Base-by-base conservation (phyloP, 2,113 vertebrate species). In the Syrrhaptes paradoxus region DNA sequence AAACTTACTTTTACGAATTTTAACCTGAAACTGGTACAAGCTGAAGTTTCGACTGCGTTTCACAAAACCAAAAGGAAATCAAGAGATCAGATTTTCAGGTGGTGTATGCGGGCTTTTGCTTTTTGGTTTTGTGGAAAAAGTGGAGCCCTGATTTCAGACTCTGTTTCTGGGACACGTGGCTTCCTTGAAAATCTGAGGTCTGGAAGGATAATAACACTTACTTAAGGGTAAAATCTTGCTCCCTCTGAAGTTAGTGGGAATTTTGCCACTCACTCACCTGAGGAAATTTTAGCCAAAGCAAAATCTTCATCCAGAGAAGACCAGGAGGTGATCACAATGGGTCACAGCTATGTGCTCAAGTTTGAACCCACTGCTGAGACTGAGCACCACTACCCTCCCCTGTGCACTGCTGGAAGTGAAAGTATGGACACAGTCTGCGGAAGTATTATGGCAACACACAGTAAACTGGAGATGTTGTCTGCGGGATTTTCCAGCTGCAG, bases 91-190 rank as follows among this genome's bases (percentile, higher is more conserved):
- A 57, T 68, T 63, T 74, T 71, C 48, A 75, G 66, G 24, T 14
- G 21, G 4, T 19, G 21, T 34, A 45, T 85, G 8, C 8, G 14
- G 10, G 21, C 36, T 74, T 87, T 87, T 48, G 21, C 9, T 75
- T 67, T 74, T 52, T 25, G 16, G 16, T 34, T 17, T 3, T 25
- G 24, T 55, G 26, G 31, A 61, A 57, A 65, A 91, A 68, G 6
- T 14, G 25, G 70, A 85, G 34, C 10, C 25, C 55, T 77, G 19
- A 46, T 71, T 95, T 87, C 55, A 74, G 51, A 29, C 21, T 91
- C 20, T 58, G 26, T 5, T 49, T 67, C 52, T 89, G 21, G 20
- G 14, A 32, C n/a, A 48, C 0, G 0, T 28, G n/a, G 8, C 22
- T 78, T 71, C 38, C 26, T 81, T 24, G 28, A 63, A 58, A 77